Evolutionary conservation across 2,113 vertebrate species (phyloP), one percentile per base, ranked within the genome.

Genomic region (Nestor notabilis): DNA sequence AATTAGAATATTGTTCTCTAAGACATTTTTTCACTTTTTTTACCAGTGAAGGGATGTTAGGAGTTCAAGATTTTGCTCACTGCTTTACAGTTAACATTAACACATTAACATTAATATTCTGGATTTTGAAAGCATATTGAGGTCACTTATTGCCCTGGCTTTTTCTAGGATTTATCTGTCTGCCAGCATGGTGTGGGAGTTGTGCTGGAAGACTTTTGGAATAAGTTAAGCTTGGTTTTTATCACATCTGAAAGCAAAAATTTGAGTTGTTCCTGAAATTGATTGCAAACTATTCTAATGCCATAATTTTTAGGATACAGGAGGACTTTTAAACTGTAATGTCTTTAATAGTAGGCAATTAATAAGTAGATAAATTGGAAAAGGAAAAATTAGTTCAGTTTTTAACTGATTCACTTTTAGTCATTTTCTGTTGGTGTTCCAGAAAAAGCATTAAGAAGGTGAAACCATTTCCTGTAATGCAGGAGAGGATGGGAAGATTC

Each of bases 381-480:
- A 71, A 55, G 81, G 83, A 90, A 92, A 61, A 53, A 0, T 33
- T 65, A 66, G 33, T 89, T 91, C 35, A 8, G 3, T 60, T 68
- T 91, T 84, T 85, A 83, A 87, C 77, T 84, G 69, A 82, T 94
- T 84, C 47, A 39, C 18, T 82, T 85, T 75, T 72, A 87, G 66
- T 56, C n/a, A 44, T 90, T 60, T 47, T 71, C 23, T 91, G 63
- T 64, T 29, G 70, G 18, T 4, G 7, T 90, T 92, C 86, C 86
- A 92, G 94, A 92, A 89, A 93, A 83, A 92, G 11, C 79, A 76
- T 78, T 91, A 84, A 91, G 66, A 84, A 87, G 46, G 64, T 94
- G 65, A 83, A 49, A 70, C 61, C 13, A 46, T 92, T 95, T 96
- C 90, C 91, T 94, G 95, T 93, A 96, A 94, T 46, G 14, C 44